Base-by-base conservation (phyloP, 2,113 vertebrate genomes). In the Reinhardtius hippoglossoides region DNA sequence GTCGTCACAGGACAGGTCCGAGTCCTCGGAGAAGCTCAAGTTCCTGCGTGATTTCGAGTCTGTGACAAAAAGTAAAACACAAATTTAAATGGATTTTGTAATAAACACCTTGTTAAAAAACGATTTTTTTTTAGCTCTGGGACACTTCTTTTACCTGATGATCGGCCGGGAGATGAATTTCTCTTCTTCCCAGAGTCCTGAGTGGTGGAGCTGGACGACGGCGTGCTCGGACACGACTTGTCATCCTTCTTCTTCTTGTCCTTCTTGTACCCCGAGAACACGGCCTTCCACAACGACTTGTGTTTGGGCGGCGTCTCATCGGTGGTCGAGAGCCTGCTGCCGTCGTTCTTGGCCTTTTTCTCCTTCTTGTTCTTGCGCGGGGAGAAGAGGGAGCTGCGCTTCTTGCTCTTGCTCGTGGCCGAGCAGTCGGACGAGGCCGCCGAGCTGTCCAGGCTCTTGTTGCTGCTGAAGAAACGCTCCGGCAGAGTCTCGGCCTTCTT, bases 221-320 rank as follows among this genome's bases (percentile, higher is more conserved):
- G 96, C 0, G 97, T 97, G 89, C 98, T 97, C 0, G 96, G 94
- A 75, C 95, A 96, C 0, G 96, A 97, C 78, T 95, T 98, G 7
- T 96, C 94, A 0, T 97, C 97, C 88, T 97, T 98, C 86, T 97
- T 99, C 93, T 98, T 99, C 74, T 97, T 98, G 91, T 99, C 98
- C 87, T 96, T 99, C 90, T 97, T 98, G 89, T 99, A 98, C 2
- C 98, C 96, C 0, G 97, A 98, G 91, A 99, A 99, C 54, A 99
- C 97, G 0, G 96, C 95, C 81, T 98, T 99, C 98, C 98, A 99
- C 68, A 99, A 71, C 0, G 97, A 99, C 91, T 93, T 96, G 84
- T 97, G 96, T 72, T 98, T 99, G 57, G 96, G 87, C 0, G 95
- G 88, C 0, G 95, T 90, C 5, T 94, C 94, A 1, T 97, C 98